Evolutionary conservation across 2,888 invertebrate species (phyloP).

Genomic region (Scaptodrosophila latifasciaeformis): DNA sequence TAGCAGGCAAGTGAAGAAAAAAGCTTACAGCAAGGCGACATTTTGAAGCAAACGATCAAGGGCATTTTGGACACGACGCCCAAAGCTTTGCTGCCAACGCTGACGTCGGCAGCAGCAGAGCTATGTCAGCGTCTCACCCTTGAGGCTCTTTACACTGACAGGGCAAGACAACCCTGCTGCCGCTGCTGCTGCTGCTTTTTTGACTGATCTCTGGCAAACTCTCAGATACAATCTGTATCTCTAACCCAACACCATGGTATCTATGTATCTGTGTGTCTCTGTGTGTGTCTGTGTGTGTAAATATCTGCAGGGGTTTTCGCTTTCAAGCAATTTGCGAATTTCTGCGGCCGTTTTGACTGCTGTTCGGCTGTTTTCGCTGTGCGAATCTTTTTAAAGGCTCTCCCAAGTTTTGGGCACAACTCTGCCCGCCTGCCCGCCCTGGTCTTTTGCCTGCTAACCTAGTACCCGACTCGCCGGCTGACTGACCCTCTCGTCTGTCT

Average conservation of each 20-base stretch:
- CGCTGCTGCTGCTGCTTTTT: slow-evolving; percentile 18
- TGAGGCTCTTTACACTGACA: too few species aligned
- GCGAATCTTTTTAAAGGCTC: not conserved
- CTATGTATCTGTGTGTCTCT: slow-evolving; percentile 18
- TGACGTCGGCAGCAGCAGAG: slow-evolving; percentile 13
- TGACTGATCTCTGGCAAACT: slow-evolving; percentile 10
- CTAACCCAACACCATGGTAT: slow-evolving; percentile 12
- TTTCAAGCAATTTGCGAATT: slow-evolving; percentile 65
- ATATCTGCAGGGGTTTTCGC: slow-evolving; percentile 56
- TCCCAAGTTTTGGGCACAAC: not conserved
- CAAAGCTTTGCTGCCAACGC: slow-evolving; percentile 16
- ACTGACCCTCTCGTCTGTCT: not conserved
- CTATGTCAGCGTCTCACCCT: not conserved
- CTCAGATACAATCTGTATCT: slow-evolving; percentile 3
- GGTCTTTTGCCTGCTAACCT: slow-evolving; percentile 56
- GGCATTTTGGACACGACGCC: slow-evolving; percentile 66
- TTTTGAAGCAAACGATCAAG: slow-evolving; percentile 64
- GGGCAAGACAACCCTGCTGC: slow-evolving; percentile 6
- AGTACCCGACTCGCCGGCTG: slow-evolving; percentile 43
- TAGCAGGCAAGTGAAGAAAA: slow-evolving; percentile 1
- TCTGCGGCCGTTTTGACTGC: slow-evolving; percentile 41
- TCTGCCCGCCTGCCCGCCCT: slow-evolving; percentile 27
- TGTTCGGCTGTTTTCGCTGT: slow-evolving; percentile 13
- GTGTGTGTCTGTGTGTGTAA: slow-evolving; percentile 27
- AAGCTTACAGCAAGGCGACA: slow-evolving; percentile 56